These are phyloP conservation scores for Agonum fuliginosum DNA, from an alignment of 2,888 invertebrate genomes.

Conservation along the genomic window DNA sequence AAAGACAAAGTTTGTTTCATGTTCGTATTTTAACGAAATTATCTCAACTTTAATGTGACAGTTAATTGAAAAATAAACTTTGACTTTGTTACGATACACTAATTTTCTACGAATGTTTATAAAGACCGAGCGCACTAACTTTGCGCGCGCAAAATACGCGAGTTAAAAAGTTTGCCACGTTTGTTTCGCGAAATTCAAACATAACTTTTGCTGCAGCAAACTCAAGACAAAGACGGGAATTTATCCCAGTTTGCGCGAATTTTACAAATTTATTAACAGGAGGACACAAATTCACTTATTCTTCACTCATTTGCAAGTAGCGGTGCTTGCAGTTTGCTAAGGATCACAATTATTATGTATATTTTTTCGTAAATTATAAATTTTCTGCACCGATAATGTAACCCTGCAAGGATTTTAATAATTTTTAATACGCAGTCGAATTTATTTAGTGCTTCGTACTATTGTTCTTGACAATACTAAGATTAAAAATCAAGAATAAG, in stretches of 20 bases:
- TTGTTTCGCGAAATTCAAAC: constrained; percentile 54
- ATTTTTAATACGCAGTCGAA: no score
- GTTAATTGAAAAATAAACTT: constrained; percentile 58
- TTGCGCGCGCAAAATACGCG: constrained; percentile 22
- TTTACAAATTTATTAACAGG: constrained; percentile 52
- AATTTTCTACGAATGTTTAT: constrained; percentile 47
- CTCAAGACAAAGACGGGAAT: constrained; percentile 53
- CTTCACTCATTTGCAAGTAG: constrained; percentile 7
- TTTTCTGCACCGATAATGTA: no score
- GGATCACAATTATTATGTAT: no score
- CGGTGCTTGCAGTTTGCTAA: neutral
- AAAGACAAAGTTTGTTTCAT: constrained; percentile 15
- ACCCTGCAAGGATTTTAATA: no score
- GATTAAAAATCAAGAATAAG: no score
- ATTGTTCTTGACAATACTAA: no score
- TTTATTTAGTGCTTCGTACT: no score
- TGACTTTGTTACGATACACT: constrained; percentile 46
- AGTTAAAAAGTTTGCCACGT: constrained; percentile 47
- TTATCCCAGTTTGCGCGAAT: constrained; percentile 48
- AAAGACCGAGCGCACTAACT: constrained; percentile 2
- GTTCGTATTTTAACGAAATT: constrained; percentile 40
- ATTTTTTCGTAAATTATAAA: no score
- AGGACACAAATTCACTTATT: constrained; percentile 30
- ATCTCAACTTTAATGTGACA: constrained; percentile 49
- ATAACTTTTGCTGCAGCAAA: constrained; percentile 52